Base-by-base conservation (phyloP, 2,888 invertebrate genomes). In the Tachystola acroxantha region DNA sequence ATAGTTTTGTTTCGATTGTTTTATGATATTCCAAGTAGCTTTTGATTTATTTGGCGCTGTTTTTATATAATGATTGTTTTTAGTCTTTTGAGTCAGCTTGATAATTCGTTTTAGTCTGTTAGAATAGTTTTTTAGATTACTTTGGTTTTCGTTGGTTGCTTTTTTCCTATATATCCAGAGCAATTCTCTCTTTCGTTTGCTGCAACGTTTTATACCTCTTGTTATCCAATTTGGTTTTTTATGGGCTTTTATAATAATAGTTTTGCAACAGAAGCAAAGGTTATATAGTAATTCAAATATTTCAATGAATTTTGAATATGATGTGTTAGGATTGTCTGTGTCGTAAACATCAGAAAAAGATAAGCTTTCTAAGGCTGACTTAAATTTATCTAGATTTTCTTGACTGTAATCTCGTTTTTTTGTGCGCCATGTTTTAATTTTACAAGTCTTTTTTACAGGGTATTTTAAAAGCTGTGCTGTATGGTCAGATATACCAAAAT, bases 401-500 rank as follows among this genome's bases (percentile, higher is more conserved):
- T 7, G 19, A 25, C 30, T 13, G 25, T 32, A 38, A 26, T 34
- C 36, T 7, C 25, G 16, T 10, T 16, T 25, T 13, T 14, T 9
- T 14, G 6, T 24, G 24, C n/a, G 16, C 34, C 38, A 38, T 7
- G 13, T 26, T 26, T 25, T 10, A 10, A 34, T 7, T 7, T 3
- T n/a, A 16, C 26, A 38, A 9, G 25, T 30, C 33, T 26, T 38
- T 13, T 38, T 38, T 31, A 30, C 19, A n/a, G 34, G 34, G 13
- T 6, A 34, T 10, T 11, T 34, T 6, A 29, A 7, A 14, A 29
- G 14, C 14, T 37, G 37, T 10, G 37, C 37, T 10, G 33, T 29
- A 10, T 37, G 37, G 10, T 37, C 37, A 3, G 33, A 37, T 3
- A 37, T 7, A 16, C 22, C 14, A 11, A 25, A 14, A 7, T 37